These are phyloP conservation scores for Copidosoma floridanum DNA, from an alignment of 1,140 invertebrate species.

Conservation along the genomic window DNA sequence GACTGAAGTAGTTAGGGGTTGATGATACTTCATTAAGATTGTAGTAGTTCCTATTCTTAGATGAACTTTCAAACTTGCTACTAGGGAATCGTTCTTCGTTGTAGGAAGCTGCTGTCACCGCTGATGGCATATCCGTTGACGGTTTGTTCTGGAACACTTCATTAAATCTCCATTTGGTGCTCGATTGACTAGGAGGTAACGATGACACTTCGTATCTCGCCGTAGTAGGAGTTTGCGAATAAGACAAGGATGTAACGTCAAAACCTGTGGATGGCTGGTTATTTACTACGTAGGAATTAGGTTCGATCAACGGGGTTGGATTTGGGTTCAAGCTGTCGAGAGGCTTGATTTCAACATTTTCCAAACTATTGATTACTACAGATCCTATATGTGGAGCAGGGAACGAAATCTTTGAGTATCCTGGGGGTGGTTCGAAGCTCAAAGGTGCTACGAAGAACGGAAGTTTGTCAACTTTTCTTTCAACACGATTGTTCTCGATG, in stretches of 20 bases:
- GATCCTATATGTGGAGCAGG: constrained; percentile 82
- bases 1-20: constrained; percentile 9
- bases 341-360: constrained; percentile 27
- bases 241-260: constrained; percentile 38
- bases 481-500: constrained; percentile 67
- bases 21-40: constrained; percentile 11
- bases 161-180: constrained; percentile 35
- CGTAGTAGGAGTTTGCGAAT: constrained; percentile 36
- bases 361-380: constrained; percentile 66
- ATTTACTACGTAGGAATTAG: constrained; percentile 39
- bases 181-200: constrained; percentile 28
- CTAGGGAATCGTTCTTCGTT: constrained; percentile 28
- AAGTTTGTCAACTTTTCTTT: constrained; percentile 69
- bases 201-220: constrained; percentile 35
- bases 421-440: constrained; percentile 75
- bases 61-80: constrained; percentile 25
- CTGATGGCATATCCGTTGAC: constrained; percentile 21
- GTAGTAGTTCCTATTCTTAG: constrained; percentile 26
- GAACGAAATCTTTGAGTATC: constrained; percentile 79
- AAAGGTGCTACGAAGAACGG: constrained; percentile 83
- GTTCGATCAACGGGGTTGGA: constrained; percentile 40
- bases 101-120: constrained; percentile 18
- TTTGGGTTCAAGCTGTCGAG: constrained; percentile 35
- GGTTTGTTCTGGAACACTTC: constrained; percentile 38
- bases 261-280: constrained; percentile 31